phyloP scores from a whole-genome alignment of 2,888 invertebrate genomes.

The Laothoe populi region DNA sequence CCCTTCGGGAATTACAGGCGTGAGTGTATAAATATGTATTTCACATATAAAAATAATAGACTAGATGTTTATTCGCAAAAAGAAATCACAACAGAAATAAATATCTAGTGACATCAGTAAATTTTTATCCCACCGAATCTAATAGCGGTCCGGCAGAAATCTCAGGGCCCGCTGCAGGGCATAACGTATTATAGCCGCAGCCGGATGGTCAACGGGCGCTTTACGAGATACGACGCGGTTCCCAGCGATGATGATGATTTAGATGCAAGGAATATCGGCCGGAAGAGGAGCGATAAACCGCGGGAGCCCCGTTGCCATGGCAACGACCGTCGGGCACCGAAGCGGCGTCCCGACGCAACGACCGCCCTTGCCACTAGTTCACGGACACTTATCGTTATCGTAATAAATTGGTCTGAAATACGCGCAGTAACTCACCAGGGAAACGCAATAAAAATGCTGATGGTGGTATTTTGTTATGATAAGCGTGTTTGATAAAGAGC shows the following conservation, averaged over 20 bases:
- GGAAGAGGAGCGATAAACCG: constrained; percentile 69
- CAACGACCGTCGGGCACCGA: constrained; percentile 48
- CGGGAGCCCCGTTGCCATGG: constrained; percentile 67
- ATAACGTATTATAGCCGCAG: constrained; percentile 59
- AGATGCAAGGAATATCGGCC: constrained; percentile 77
- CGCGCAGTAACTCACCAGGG: constrained; percentile 69
- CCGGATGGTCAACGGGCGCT: constrained; percentile 72
- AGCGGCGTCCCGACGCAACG: constrained; percentile 50
- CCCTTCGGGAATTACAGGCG: too few relatives aligned
- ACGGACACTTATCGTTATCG: constrained; percentile 81
- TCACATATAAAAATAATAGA: too few relatives aligned
- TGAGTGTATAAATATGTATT: too few relatives aligned
- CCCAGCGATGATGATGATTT: constrained; percentile 81
- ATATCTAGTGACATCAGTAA: background rate
- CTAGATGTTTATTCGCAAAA: constrained; percentile 5
- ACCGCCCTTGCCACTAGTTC: constrained; percentile 74
- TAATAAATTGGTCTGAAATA: constrained; percentile 81
- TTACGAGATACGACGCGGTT: constrained; percentile 77
- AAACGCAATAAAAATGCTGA: constrained; percentile 71
- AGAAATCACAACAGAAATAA: constrained; percentile 1
- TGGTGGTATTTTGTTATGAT: constrained; percentile 51
- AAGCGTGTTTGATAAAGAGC: constrained; percentile 44
- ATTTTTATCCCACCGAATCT: constrained; percentile 12
- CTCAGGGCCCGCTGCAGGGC: constrained; percentile 42
- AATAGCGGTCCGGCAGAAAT: constrained; percentile 42